Evolutionary conservation across 2,797 vertebrate genomes (phyloP).

Genomic region (Danio tinwini): DNA sequence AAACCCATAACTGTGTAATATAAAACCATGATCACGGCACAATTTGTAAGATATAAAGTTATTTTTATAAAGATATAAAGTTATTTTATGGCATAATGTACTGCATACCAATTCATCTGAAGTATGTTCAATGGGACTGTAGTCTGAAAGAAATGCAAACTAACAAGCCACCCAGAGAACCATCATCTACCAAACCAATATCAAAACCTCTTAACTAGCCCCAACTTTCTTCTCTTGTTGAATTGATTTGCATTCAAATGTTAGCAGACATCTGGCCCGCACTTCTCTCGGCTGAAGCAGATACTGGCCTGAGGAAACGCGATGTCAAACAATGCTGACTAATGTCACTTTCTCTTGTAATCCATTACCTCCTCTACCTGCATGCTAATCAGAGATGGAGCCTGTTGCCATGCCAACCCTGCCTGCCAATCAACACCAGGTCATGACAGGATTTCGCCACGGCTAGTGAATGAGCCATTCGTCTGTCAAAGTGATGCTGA

Average conservation of each 20-base stretch:
- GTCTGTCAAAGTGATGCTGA: not conserved
- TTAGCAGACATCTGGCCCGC: not conserved
- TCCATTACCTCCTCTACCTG: slow-evolving; percentile 57
- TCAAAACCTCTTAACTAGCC: not conserved
- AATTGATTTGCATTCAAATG: slow-evolving; percentile 27
- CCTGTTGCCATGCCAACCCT: slow-evolving; percentile 30
- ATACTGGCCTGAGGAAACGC: slow-evolving; percentile 69
- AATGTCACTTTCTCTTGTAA: slow-evolving; percentile 67
- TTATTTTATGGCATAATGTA: not conserved
- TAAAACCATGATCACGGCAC: too few relatives aligned
- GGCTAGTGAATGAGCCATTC: not conserved
- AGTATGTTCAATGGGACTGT: not conserved
- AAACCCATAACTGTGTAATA: too few relatives aligned
- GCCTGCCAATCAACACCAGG: slow-evolving; percentile 14
- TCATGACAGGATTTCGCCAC: not conserved
- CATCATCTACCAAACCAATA: not conserved
- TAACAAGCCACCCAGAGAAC: not conserved
- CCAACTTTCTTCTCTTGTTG: slow-evolving; percentile 13
- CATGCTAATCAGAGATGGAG: slow-evolving; percentile 21
- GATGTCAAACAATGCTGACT: slow-evolving; percentile 70
- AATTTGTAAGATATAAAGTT: too few relatives aligned
- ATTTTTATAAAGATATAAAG: too few relatives aligned
- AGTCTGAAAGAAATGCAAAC: not conserved
- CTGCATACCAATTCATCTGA: not conserved
- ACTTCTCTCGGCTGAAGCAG: slow-evolving; percentile 43